phyloP scores from a whole-genome alignment of 2,797 vertebrate species.

The Alca torda region DNA sequence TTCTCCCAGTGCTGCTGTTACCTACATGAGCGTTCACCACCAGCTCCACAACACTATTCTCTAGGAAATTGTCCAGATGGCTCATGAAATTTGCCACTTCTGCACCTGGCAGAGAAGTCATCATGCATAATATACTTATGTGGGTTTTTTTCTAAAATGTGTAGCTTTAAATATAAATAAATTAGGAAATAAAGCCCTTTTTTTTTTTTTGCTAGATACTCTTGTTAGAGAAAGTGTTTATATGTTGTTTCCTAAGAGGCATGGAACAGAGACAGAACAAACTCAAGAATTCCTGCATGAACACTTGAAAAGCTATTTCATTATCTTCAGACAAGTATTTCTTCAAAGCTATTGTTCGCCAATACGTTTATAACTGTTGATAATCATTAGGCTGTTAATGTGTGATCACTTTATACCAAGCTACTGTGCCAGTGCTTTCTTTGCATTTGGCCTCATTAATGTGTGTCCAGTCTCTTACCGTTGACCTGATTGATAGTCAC shows the following conservation, averaged over 20 bases:
- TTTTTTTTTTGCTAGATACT: neutral
- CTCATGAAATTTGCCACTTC: neutral
- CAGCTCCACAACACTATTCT: neutral
- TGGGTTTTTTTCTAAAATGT: neutral
- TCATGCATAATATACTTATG: neutral
- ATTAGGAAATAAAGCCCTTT: neutral
- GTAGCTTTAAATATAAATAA: neutral
- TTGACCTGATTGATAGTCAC: neutral
- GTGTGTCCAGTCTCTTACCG: neutral
- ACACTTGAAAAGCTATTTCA: neutral
- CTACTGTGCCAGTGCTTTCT: neutral
- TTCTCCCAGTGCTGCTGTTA: neutral
- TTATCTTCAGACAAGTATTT: neutral
- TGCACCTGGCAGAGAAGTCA: neutral
- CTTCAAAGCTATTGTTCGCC: neutral
- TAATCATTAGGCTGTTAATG: neutral
- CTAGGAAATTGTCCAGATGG: slow-evolving; percentile 4
- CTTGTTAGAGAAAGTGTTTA: neutral
- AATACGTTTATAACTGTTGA: neutral
- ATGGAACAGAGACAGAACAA: neutral
- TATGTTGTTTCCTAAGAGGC: neutral
- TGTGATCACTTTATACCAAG: neutral
- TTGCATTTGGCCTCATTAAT: neutral
- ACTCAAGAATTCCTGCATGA: neutral
- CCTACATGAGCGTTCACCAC: neutral